Evolutionary conservation across 2,797 vertebrate genomes (phyloP).

Genomic region (Sebastes oblongus): DNA sequence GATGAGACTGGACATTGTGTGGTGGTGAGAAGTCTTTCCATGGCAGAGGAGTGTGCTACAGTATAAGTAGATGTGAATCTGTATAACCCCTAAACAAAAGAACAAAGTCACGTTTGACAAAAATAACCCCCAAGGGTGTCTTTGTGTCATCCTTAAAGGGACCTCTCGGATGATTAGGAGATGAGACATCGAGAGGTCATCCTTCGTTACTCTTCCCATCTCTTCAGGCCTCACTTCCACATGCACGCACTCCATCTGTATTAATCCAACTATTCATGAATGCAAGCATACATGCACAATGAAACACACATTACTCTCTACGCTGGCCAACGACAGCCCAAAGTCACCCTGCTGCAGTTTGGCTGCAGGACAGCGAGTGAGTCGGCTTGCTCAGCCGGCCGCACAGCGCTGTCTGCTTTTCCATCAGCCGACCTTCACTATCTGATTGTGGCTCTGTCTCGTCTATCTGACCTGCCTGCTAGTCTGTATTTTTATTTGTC

Average conservation of each 20-base stretch:
- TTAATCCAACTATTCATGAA: conserved; percentile 38
- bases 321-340: conserved; percentile 17
- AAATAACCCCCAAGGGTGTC: conserved; percentile 33
- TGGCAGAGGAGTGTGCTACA: not conserved
- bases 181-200: conserved; percentile 55
- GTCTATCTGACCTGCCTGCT: conserved; percentile 7
- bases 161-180: conserved; percentile 43
- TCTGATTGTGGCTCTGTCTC: conserved; percentile 22
- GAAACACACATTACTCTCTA: conserved; percentile 39
- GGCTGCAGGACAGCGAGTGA: conserved; percentile 61
- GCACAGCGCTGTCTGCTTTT: conserved; percentile 39
- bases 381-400: conserved; percentile 51
- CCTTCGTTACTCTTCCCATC: not conserved
- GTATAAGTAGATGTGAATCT: conserved; percentile 12
- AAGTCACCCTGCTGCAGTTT: conserved; percentile 56
- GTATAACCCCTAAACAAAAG: conserved; percentile 28
- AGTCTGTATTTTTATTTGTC: conserved; percentile 8
- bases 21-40: conserved; percentile 27
- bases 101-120: conserved; percentile 52
- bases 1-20: not conserved
- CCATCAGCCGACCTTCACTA: conserved; percentile 32
- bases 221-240: conserved; percentile 38
- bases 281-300: conserved; percentile 25
- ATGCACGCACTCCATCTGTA: conserved; percentile 36
- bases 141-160: conserved; percentile 39